Conservation (phyloP, 2,888 invertebrate genomes). For the Ceratothoa steindachneri region DNA sequence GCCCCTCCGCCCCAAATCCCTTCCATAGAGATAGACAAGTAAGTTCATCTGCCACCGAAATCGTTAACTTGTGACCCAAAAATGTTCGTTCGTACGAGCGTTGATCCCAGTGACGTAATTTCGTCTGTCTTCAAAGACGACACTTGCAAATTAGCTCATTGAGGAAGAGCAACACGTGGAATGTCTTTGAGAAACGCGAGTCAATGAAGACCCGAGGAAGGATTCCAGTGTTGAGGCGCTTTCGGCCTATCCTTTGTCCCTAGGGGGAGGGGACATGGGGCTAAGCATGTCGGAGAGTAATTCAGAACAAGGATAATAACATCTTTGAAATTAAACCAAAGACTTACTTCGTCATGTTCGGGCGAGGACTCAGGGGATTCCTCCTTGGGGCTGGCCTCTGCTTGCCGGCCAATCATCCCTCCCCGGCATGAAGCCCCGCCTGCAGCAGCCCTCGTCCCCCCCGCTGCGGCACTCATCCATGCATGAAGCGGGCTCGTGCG, state of each 20-base stretch:
- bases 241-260: too few relatives aligned
- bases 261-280: too few relatives aligned
- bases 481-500: not conserved
- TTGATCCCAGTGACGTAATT: slow-evolving; percentile 3
- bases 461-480: slow-evolving; percentile 9
- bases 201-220: too few relatives aligned
- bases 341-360: slow-evolving; percentile 8
- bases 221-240: too few relatives aligned
- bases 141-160: slow-evolving; percentile 15
- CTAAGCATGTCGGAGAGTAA: not conserved
- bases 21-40: not conserved
- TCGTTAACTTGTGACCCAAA: slow-evolving; percentile 6
- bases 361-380: not conserved
- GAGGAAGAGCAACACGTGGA: slow-evolving; percentile 13
- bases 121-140: slow-evolving; percentile 13
- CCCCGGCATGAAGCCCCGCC: slow-evolving; percentile 2
- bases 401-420: not conserved
- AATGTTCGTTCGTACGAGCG: slow-evolving; percentile 1
- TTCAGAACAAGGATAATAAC: not conserved
- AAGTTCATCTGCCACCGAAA: slow-evolving; percentile 3
- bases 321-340: not conserved
- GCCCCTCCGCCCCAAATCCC: not conserved
- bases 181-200: not conserved
- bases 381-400: not conserved
- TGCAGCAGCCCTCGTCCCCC: not conserved